Percentiles rank a stretch among this genome's conserved stretches.
phyloP scores from a whole-genome alignment of 2,797 vertebrate species.

The Pelodytes ibericus region DNA sequence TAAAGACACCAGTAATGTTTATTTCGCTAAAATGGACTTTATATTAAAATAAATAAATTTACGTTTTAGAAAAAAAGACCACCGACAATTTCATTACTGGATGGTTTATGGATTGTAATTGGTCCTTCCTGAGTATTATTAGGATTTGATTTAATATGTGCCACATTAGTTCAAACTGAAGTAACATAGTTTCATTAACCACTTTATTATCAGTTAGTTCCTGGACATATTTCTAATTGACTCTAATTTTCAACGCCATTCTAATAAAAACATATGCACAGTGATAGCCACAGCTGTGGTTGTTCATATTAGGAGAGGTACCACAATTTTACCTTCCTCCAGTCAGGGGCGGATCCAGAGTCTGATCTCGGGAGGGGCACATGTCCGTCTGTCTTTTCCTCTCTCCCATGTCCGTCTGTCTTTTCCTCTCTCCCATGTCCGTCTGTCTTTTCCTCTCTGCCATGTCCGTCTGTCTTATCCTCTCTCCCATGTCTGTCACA shows the following conservation, averaged over 20 bases:
- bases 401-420: no score
- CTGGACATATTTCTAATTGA: not conserved
- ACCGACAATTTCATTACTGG: not conserved
- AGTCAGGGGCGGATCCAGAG: no score
- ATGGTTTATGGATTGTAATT: constrained; percentile 34
- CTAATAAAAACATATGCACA: not conserved
- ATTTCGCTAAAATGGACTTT: constrained; percentile 28
- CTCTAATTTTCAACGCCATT: not conserved
- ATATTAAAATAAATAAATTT: constrained; percentile 43
- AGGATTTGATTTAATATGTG: constrained; percentile 30
- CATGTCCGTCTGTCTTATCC: no score
- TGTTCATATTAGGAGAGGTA: no score
- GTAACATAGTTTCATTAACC: not conserved
- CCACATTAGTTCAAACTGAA: constrained; percentile 8
- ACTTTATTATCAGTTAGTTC: not conserved
- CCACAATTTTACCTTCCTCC: no score
- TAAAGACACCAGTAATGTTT: constrained; percentile 22
- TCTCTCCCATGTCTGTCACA: no score
- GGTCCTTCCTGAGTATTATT: not conserved
- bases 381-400: no score
- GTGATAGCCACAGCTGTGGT: no score
- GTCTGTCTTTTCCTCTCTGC: no score
- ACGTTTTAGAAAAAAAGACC: constrained; percentile 11
- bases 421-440: no score
- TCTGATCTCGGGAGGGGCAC: no score